Evolutionary conservation across 2,797 vertebrate genomes (phyloP).

Genomic region (Sphenopsis melanotis): DNA sequence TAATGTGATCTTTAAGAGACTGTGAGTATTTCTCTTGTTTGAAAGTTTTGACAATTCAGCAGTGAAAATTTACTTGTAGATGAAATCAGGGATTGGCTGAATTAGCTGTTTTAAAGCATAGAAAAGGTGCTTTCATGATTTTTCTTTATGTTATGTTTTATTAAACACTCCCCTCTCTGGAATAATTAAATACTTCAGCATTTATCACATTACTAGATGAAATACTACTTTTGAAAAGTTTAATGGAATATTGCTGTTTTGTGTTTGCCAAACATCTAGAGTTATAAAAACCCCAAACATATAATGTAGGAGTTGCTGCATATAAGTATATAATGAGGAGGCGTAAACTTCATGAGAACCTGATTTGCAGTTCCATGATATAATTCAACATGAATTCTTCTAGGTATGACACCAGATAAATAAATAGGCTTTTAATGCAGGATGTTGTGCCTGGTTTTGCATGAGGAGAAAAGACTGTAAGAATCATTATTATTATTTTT

Average conservation of each 20-base stretch:
- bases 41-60: conserved; percentile 44
- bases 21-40: conserved; percentile 38
- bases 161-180: background rate
- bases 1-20: background rate
- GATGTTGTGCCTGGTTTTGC: background rate
- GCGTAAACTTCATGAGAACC: conserved; percentile 15
- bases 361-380: background rate
- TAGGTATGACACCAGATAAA: background rate
- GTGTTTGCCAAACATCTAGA: background rate
- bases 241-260: background rate
- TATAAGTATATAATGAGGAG: background rate
- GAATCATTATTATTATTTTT: background rate
- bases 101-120: background rate
- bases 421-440: background rate
- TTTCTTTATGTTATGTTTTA: background rate
- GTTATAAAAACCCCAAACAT: background rate
- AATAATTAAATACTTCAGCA: background rate
- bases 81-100: background rate
- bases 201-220: background rate
- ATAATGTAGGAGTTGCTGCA: background rate
- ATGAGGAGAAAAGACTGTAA: background rate
- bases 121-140: background rate
- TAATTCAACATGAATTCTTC: background rate
- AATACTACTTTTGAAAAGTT: background rate
- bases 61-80: conserved; percentile 27